phyloP scores from a whole-genome alignment of 2,113 vertebrate genomes.

The Eubucco bourcierii region DNA sequence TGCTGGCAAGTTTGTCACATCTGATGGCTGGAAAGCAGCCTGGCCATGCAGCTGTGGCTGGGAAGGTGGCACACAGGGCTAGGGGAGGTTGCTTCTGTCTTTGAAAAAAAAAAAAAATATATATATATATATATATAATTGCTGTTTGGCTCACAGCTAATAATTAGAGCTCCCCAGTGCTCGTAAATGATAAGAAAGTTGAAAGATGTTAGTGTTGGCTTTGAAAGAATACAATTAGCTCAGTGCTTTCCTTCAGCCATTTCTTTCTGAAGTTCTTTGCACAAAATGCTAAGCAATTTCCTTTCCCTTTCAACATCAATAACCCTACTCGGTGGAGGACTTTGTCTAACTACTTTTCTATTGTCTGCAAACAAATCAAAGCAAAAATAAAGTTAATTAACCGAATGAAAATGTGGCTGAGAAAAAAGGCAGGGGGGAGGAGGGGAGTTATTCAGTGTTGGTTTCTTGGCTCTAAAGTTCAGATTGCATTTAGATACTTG shows the following conservation, averaged over 20 bases:
- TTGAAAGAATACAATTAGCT: constrained; percentile 26
- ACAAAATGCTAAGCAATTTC: constrained; percentile 40
- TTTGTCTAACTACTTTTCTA: constrained; percentile 24
- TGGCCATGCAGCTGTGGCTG: accelerated
- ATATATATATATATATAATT: not conserved
- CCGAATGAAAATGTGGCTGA: not conserved
- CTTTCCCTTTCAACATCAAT: constrained; percentile 33
- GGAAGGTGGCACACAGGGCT: not conserved
- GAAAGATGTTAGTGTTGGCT: constrained; percentile 13
- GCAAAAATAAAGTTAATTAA: constrained; percentile 57
- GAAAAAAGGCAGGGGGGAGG: not conserved
- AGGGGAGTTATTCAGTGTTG: not conserved
- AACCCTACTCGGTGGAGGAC: not conserved
- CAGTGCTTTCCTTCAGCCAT: not conserved
- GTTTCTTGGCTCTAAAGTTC: not conserved
- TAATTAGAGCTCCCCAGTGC: not conserved
- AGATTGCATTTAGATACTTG: not conserved
- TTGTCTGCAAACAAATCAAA: constrained; percentile 54
- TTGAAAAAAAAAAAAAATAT: not conserved
- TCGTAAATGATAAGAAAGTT: constrained; percentile 25
- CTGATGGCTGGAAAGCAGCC: not conserved
- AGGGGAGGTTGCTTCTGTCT: not conserved
- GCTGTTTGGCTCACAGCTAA: not conserved
- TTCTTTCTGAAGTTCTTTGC: constrained; percentile 33
- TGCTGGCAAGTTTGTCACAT: not conserved